These are phyloP conservation scores for Remorina albescens DNA, from an alignment of 2,797 vertebrate species.

Conservation along the genomic window DNA sequence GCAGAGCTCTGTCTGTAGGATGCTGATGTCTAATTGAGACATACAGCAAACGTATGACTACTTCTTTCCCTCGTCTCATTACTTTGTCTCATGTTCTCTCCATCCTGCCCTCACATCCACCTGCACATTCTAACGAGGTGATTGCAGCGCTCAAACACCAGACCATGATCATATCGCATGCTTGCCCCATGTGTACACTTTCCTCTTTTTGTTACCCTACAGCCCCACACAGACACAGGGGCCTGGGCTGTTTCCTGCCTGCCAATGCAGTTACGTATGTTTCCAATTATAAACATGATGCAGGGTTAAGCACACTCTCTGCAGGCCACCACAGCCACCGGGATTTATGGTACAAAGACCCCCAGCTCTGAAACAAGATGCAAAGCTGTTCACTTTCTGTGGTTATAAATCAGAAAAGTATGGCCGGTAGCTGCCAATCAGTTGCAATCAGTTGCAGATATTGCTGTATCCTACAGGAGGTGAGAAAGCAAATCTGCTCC, in stretches of 20 bases:
- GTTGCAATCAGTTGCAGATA: constrained; percentile 22
- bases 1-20: constrained; percentile 25
- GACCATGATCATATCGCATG: constrained; percentile 72
- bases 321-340: constrained; percentile 61
- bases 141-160: constrained; percentile 60
- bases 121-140: constrained; percentile 81
- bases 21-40: constrained; percentile 42
- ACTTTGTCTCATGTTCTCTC: constrained; percentile 43
- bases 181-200: constrained; percentile 78
- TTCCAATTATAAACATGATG: constrained; percentile 83
- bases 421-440: constrained; percentile 46
- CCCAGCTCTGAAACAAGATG: constrained; percentile 50
- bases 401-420: constrained; percentile 58
- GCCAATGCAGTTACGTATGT: constrained; percentile 70
- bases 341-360: constrained; percentile 74
- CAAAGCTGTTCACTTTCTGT: constrained; percentile 49
- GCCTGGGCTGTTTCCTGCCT: constrained; percentile 75
- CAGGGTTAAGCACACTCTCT: constrained; percentile 67
- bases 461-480: constrained; percentile 18
- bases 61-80: constrained; percentile 44
- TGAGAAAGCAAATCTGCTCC: constrained; percentile 38
- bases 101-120: constrained; percentile 69
- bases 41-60: constrained; percentile 43
- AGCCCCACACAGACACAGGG: constrained; percentile 56
- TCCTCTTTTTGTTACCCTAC: constrained; percentile 84